Conservation (phyloP, 2,113 vertebrate species). For the Tursiops truncatus region DNA sequence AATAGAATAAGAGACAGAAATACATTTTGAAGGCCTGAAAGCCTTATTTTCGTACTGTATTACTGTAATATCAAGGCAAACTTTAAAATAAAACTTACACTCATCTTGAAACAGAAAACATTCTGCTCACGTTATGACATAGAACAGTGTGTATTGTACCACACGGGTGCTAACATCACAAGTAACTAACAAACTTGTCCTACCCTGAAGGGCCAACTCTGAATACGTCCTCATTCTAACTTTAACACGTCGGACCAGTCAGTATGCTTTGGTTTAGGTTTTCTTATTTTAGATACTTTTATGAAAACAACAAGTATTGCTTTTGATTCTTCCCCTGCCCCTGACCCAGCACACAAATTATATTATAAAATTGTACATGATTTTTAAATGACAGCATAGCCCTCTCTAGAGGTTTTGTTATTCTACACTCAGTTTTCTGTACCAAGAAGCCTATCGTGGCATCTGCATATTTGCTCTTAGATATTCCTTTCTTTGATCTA, state of each 20-base stretch:
- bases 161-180: neutral
- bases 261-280: neutral
- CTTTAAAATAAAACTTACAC: neutral
- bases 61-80: neutral
- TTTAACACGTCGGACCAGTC: neutral
- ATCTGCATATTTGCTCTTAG: constrained; percentile 19
- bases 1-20: neutral
- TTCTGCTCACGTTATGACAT: neutral
- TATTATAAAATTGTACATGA: neutral
- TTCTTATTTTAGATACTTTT: neutral
- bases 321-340: neutral
- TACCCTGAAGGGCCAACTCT: neutral
- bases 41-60: neutral
- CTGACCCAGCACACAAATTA: neutral
- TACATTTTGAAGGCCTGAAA: neutral
- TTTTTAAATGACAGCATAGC: neutral
- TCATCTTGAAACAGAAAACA: constrained; percentile 1
- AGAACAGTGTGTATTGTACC: neutral
- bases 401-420: neutral
- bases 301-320: neutral
- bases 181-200: neutral
- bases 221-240: neutral
- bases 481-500: constrained; percentile 43
- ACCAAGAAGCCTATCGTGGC: neutral
- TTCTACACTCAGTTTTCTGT: neutral